A percentile compares a stretch with the other conserved stretches of the same genome.
phyloP scores from a whole-genome alignment of 1,140 invertebrate genomes.

The Macrotrachela quadricornifera region DNA sequence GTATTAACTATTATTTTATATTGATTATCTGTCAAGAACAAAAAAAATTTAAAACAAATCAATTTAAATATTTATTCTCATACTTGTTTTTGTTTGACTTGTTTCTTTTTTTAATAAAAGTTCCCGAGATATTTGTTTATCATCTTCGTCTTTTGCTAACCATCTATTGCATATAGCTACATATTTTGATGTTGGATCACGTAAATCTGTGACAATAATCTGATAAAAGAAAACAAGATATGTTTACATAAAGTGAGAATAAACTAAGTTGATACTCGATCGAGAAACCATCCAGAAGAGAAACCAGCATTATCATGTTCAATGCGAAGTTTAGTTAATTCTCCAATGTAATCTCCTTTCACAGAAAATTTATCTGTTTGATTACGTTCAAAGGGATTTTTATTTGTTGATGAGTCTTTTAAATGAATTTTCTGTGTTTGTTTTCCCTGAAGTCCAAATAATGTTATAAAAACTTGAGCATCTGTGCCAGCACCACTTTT shows the following conservation, averaged over 20 bases:
- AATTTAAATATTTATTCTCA: background rate
- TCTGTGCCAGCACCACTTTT: constrained; percentile 9
- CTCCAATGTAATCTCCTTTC: constrained; percentile 24
- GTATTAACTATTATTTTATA: constrained; percentile 32
- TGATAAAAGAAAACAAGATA: constrained; percentile 21
- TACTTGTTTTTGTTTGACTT: constrained; percentile 23
- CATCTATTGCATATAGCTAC: constrained; percentile 29
- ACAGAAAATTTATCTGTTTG: constrained; percentile 22
- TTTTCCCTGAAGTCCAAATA: constrained; percentile 18
- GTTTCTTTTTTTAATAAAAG: constrained; percentile 23
- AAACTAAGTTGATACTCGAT: constrained; percentile 25
- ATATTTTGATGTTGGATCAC: constrained; percentile 26
- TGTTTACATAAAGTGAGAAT: constrained; percentile 18
- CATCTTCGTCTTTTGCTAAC: constrained; percentile 27
- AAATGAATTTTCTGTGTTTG: constrained; percentile 16
- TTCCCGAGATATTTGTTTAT: constrained; percentile 21
- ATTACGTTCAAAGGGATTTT: constrained; percentile 20
- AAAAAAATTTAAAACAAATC: background rate
- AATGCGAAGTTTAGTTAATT: constrained; percentile 24
- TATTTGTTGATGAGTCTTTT: constrained; percentile 25
- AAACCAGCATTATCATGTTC: constrained; percentile 29
- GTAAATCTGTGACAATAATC: constrained; percentile 26
- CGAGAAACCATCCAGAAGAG: constrained; percentile 28
- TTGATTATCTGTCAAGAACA: background rate
- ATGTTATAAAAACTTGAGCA: constrained; percentile 21